Evolutionary conservation across 1,140 invertebrate genomes (phyloP), one percentile per base, ranked within the genome.

Genomic region (Drosophila lacteicornis): DNA sequence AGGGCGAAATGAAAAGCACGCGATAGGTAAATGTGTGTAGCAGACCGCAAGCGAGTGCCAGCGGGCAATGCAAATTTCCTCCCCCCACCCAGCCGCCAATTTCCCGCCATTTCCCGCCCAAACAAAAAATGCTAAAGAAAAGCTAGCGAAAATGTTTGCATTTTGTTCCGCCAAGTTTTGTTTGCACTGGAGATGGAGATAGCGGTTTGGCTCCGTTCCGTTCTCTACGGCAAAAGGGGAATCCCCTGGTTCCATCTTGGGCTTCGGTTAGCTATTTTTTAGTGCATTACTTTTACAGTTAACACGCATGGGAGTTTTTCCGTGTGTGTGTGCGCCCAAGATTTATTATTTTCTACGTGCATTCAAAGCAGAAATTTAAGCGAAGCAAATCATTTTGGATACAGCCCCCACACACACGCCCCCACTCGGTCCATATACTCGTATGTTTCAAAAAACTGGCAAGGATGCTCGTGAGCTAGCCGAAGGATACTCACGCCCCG

Each of bases 141-240:
- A 66, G 51, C 17, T 12, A 55, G 56, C 53, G 33, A 82, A 87
- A 87, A 76, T 87, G 83, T 79, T 86, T 82, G 75, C 84, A 82
- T 87, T 87, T 76, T 87, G 79, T 73, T 87, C 51, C 42, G 63
- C 66, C 47, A 87, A 86, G 66, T 82, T 87, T 87, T 87, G 80
- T 87, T 87, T 86, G 76, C 79, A 53, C 55, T 76, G 45, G 43
- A 87, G 82, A 86, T 73, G 45, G 43, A 86, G 82, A 86, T 87
- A 86, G 81, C 63, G 58, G 56, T 74, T 62, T 78, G 68, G 74
- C 27, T 51, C 1, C 49, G 27, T 71, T 51, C 55, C 49, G 27
- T 71, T 51, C 59, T 51, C 40, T 2, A 15, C 45, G 47, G 59
- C 19, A 53, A 33, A 25, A 1, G 56, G 56, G 62, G 27, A 61